These are phyloP conservation scores for Athalia cordata DNA, from an alignment of 2,888 invertebrate species.

Conservation along the genomic window DNA sequence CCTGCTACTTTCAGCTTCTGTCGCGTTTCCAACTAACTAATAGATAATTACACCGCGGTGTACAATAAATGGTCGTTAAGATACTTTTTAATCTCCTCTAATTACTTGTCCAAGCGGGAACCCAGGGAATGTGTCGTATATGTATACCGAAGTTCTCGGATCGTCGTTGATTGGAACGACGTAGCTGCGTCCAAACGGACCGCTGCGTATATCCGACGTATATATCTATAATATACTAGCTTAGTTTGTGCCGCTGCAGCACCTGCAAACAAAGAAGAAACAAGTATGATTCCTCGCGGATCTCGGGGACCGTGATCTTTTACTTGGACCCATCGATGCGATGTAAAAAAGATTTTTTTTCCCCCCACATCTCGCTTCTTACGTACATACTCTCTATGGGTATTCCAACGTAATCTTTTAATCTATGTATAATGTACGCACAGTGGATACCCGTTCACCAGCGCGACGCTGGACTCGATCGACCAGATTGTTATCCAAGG, in stretches of 20 bases:
- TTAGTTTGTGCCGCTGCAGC: neutral
- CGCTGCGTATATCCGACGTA: no score
- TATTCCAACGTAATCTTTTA: neutral
- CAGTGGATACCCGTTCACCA: neutral
- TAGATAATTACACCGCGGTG: slow-evolving; percentile 41
- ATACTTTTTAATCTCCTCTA: slow-evolving; percentile 43
- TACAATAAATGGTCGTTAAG: slow-evolving; percentile 37
- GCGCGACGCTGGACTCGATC: neutral
- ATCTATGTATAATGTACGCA: slow-evolving; percentile 6
- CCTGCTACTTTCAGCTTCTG: no score
- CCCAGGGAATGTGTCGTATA: slow-evolving; percentile 36
- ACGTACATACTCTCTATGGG: no score
- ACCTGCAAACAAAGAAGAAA: slow-evolving; percentile 33
- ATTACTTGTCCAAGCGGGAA: slow-evolving; percentile 37
- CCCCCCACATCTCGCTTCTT: neutral
- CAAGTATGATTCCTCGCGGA: neutral
- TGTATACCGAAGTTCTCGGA: slow-evolving; percentile 7
- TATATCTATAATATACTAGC: no score
- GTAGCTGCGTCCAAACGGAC: neutral
- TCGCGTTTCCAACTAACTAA: slow-evolving; percentile 7
- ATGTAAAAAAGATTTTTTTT: slow-evolving; percentile 10
- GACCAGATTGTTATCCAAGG: slow-evolving; percentile 15
- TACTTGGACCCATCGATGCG: neutral
- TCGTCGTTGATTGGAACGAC: slow-evolving; percentile 37
- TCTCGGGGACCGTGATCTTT: neutral